Percentiles rank a stretch among this genome's conserved stretches.
Conservation (phyloP, 2,888 invertebrate genomes). For the Agrochola lota region DNA sequence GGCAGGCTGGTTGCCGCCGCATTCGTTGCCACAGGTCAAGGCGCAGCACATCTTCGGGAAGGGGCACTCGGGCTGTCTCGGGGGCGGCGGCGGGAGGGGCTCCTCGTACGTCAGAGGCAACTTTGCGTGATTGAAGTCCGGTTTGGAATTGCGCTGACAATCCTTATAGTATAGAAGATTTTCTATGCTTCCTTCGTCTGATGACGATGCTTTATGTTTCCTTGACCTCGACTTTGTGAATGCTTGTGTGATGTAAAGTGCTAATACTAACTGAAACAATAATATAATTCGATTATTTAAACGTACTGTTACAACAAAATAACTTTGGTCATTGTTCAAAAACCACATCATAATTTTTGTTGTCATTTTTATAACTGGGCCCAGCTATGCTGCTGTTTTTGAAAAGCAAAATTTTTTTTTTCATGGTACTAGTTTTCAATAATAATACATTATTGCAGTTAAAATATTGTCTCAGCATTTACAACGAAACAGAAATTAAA, state of each 20-base stretch:
- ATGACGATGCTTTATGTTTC: constrained; percentile 71
- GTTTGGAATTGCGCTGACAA: constrained; percentile 74
- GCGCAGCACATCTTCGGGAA: constrained; percentile 85
- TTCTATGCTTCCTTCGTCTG: constrained; percentile 85
- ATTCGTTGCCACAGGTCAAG: constrained; percentile 82
- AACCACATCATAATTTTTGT: too few relatives aligned
- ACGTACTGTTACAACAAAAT: neutral
- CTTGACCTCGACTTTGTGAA: constrained; percentile 63
- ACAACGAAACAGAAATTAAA: neutral
- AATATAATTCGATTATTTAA: neutral
- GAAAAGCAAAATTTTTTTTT: neutral
- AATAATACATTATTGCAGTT: neutral
- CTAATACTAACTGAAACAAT: constrained; percentile 76
- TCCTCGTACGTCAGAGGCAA: neutral
- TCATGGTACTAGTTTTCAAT: neutral
- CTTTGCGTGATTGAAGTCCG: constrained; percentile 18
- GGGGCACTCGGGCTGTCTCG: constrained; percentile 69
- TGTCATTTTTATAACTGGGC: neutral
- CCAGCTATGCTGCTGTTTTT: too few relatives aligned
- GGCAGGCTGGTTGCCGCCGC: constrained; percentile 57
- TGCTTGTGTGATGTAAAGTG: constrained; percentile 71
- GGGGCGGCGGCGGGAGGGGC: constrained; percentile 11
- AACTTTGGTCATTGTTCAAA: neutral
- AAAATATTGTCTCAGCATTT: neutral
- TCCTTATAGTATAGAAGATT: constrained; percentile 85